These are phyloP conservation scores for Chunga burmeisteri DNA, from an alignment of 2,113 vertebrate genomes.

Conservation along the genomic window DNA sequence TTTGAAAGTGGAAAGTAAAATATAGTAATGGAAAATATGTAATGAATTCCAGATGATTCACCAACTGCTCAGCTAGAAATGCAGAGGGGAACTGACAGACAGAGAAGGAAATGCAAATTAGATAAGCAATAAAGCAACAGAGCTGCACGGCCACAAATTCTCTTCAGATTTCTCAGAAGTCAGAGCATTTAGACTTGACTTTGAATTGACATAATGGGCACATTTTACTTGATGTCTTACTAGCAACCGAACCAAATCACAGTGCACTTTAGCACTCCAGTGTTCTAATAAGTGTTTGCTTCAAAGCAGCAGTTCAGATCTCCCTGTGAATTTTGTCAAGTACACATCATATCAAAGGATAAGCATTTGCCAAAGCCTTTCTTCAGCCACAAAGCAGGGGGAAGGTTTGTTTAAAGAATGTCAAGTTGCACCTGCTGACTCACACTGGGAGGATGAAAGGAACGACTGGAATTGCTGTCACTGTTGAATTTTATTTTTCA, in stretches of 20 bases:
- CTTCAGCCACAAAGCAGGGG: conserved; percentile 65
- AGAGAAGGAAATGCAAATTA: conserved; percentile 58
- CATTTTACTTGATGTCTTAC: conserved; percentile 46
- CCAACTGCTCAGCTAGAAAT: neutral
- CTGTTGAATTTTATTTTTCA: conserved; percentile 68
- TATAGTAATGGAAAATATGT: neutral
- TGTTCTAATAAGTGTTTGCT: conserved; percentile 76
- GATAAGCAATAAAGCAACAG: conserved; percentile 17
- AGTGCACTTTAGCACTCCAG: conserved; percentile 64
- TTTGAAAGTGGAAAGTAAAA: neutral
- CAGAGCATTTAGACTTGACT: conserved; percentile 55
- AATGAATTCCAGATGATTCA: conserved; percentile 41
- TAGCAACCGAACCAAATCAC: conserved; percentile 65
- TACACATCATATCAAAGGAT: conserved; percentile 76
- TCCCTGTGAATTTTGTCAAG: conserved; percentile 77
- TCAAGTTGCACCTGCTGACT: conserved; percentile 68
- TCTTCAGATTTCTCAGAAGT: conserved; percentile 42
- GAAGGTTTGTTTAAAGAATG: conserved; percentile 76
- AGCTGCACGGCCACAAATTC: conserved; percentile 37
- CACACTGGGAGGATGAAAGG: conserved; percentile 71
- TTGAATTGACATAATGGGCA: conserved; percentile 64
- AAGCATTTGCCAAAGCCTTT: conserved; percentile 75
- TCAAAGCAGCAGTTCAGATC: conserved; percentile 73
- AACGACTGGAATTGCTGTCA: conserved; percentile 65
- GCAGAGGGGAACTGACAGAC: neutral